Conservation (phyloP, 2,888 invertebrate species). For the Drosophila macrothrix region DNA sequence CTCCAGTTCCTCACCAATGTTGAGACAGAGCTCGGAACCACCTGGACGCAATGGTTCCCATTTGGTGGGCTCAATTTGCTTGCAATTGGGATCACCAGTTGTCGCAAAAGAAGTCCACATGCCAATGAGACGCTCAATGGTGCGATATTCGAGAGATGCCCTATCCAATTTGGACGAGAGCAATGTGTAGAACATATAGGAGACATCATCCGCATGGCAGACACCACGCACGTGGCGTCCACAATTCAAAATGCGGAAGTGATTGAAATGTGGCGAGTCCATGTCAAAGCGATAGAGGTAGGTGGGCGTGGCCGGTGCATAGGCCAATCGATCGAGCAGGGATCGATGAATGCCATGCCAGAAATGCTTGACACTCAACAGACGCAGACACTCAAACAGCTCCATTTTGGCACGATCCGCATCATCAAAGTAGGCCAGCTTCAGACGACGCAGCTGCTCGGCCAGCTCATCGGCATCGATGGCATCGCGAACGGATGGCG, state of each 20-base stretch:
- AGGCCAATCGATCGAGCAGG: slow-evolving; percentile 69
- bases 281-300: slow-evolving; percentile 84
- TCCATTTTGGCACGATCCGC: slow-evolving; percentile 56
- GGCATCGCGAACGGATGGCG: slow-evolving; percentile 69
- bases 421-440: slow-evolving; percentile 70
- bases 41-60: slow-evolving; percentile 72
- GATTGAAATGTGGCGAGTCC: slow-evolving; percentile 83
- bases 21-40: slow-evolving; percentile 71
- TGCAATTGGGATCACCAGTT: slow-evolving; percentile 81
- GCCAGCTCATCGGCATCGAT: slow-evolving; percentile 54
- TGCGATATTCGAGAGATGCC: slow-evolving; percentile 74
- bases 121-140: slow-evolving; percentile 82
- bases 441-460: slow-evolving; percentile 59
- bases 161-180: slow-evolving; percentile 63
- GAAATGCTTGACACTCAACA: slow-evolving; percentile 72
- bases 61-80: slow-evolving; percentile 62
- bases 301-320: slow-evolving; percentile 71
- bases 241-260: slow-evolving; percentile 77
- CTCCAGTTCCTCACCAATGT: slow-evolving; percentile 77
- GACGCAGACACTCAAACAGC: slow-evolving; percentile 62
- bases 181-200: slow-evolving; percentile 82
- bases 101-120: slow-evolving; percentile 83
- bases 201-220: slow-evolving; percentile 84
- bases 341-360: slow-evolving; percentile 85
- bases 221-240: slow-evolving; percentile 77